Evolutionary conservation across 2,888 invertebrate species (phyloP), one percentile per base, ranked within the genome.

Genomic region (Lycia hirtaria): DNA sequence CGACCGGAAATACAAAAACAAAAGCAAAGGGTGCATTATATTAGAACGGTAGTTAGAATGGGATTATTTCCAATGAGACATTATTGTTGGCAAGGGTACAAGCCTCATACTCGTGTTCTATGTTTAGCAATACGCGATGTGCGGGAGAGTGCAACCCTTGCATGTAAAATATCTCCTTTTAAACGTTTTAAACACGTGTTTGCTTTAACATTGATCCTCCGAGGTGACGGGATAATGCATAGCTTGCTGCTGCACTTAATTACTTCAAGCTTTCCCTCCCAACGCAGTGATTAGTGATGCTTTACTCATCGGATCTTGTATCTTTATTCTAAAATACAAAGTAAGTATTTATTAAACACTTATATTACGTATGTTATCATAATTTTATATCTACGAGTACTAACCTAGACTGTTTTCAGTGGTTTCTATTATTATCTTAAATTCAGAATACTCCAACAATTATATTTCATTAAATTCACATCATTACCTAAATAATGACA

Each of bases 141-240:
- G 80, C 76, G 73, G 74, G 74, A 78, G 75, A 69, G 55, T 70
- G 78, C 81, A 88, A 88, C 91, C 91, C 91, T 89, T 91, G 81
- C 70, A 75, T 81, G 85, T 90, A 87, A 87, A 88, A 87, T 85
- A 86, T 87, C 79, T 85, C 80, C 81, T 76, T 86, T 88, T 85
- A 86, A 88, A 81, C 80, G 85, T 75, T 84, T 72, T 76, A 75
- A 88, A 88, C 91, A 92, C 81, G 80, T 92, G 91, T 88, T 89
- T 80, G 75, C 72, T 80, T 78, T 80, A 80, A 78, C 81, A 80
- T 63, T 83, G 85, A 88, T 85, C 86, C 83, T 82, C 53, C 62
- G 78, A 73, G 78, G 72, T 72, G 71, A 66, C 70, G 68, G 75
- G 75, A 76, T 87, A 85, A 86, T 77, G 73, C 75, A 88, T 83